These are phyloP conservation scores for Morpho achilles DNA, from an alignment of 2,888 invertebrate genomes.

Conservation along the genomic window DNA sequence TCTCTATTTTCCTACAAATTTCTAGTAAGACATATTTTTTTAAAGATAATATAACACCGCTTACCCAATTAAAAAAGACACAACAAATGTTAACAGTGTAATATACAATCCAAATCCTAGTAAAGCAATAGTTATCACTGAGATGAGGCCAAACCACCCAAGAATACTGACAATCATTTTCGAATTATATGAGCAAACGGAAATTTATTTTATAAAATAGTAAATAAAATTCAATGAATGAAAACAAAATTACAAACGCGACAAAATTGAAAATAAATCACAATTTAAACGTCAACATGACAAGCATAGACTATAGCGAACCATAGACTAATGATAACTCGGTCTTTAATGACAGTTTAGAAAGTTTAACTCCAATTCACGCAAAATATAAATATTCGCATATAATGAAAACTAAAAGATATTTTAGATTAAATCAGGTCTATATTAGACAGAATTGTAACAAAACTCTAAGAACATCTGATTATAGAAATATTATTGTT, in stretches of 20 bases:
- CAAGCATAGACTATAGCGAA: not conserved
- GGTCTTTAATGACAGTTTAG: no score
- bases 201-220: not conserved
- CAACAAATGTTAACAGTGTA: constrained; percentile 54
- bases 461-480: no score
- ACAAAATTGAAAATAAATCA: constrained; percentile 18
- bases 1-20: no score
- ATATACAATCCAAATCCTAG: constrained; percentile 64
- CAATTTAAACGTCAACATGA: constrained; percentile 17
- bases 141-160: constrained; percentile 63
- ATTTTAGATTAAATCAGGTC: no score
- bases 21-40: no score
- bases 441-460: no score
- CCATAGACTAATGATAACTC: no score
- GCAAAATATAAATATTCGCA: not conserved
- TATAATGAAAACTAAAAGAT: no score
- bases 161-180: constrained; percentile 50
- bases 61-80: constrained; percentile 68
- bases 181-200: constrained; percentile 2
- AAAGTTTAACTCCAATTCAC: constrained; percentile 2
- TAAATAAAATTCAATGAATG: not conserved
- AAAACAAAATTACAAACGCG: constrained; percentile 18
- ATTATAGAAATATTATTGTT: no score
- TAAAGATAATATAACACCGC: constrained; percentile 27
- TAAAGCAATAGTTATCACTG: constrained; percentile 59